Evolutionary conservation across 1,140 invertebrate species (phyloP), one percentile per base, ranked within the genome.

Genomic region (Lordiphosa clarofinis): DNA sequence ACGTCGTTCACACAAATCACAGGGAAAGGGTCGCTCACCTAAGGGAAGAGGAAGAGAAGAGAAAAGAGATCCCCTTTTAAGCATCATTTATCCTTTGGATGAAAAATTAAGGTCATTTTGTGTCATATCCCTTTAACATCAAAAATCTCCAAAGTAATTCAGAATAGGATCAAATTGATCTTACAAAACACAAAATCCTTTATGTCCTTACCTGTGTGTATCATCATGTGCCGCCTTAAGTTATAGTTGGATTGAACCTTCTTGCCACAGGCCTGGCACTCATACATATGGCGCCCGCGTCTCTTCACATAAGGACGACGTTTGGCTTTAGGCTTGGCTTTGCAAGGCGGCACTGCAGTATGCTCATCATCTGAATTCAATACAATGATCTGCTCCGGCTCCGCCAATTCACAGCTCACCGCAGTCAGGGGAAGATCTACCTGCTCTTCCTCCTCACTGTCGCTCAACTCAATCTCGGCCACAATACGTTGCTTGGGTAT

Each of bases 1-100:
- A 7, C 89, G 90, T 11, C 91, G 90, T 1, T 90, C 90, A 73
- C 93, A 94, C n/a, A 89, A 50, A 50, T 90, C 89, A 33, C 89
- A 90, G 0, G 71, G 84, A 67, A 89, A 89, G 3, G 88, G 87
- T 52, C 89, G 86, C 52, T 90, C 89, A 10, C 89, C 89, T 88
- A n/a, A 10, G 2, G 21, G 21, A 4, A 5, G 5, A 19, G 19
- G 3, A 19, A 19, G 19, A 15, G 15, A 15, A 15, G 3, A 15
- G 1, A 1, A 1, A 15, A 15, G 15, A 1, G 1, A 15, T 1
- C 15, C 15, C 15, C n/a, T n/a, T n/a, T n/a, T n/a, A n/a, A n/a
- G n/a, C 15, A 15, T 15, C 15, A 1, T 15, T 15, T 15, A 3
- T 15, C 15, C 15, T 1, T 15, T 15, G 15, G 15, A 15, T 15